Base-by-base conservation (phyloP, 2,113 vertebrate genomes). In the Dipodomys spectabilis region DNA sequence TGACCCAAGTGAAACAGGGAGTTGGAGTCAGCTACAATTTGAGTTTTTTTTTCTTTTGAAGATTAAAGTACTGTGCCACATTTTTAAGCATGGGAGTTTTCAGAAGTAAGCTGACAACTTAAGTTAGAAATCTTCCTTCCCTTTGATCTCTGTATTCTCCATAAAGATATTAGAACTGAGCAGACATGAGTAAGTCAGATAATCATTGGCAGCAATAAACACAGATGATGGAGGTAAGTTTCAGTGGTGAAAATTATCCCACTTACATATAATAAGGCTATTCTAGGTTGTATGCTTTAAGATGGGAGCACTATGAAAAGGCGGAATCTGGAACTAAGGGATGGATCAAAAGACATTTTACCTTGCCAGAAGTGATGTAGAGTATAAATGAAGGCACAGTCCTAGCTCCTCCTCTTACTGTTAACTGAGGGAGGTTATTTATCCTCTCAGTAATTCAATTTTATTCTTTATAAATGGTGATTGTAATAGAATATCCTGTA, bases 101-200 rank as follows among this genome's bases (percentile, higher is more conserved):
- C 60, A 82, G 82, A 94, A 88, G 16, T 32, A 86, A 71, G 39
- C 67, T 95, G 89, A 94, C 82, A 82, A 60, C n/a, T 86, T 90
- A 86, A 49, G 53, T 86, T 92, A 74, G 79, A 93, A 90, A 65
- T 85, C 39, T 69, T 67, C 28, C n/a, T 23, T 95, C 28, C 82
- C n/a, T 96, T 93, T 93, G 71, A 90, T 92, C 39, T 92, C 69
- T 86, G 75, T 65, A 25, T 91, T 82, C 82, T 71, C 71, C 45
- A 35, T 53, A 80, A 93, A 84, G 75, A 75, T 57, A 11, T 72
- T 35, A 87, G 81, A 82, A 68, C 72, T 23, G 72, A 90, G 73
- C 1, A 69, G 82, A 72, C 30, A 28, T 35, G 53, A 30, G 5
- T 83, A 83, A 93, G 57, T n/a, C 22, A 32, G 30, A 25, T 45